Evolutionary conservation across 2,797 vertebrate species (phyloP).

Genomic region (Triplophysa bombifrons): DNA sequence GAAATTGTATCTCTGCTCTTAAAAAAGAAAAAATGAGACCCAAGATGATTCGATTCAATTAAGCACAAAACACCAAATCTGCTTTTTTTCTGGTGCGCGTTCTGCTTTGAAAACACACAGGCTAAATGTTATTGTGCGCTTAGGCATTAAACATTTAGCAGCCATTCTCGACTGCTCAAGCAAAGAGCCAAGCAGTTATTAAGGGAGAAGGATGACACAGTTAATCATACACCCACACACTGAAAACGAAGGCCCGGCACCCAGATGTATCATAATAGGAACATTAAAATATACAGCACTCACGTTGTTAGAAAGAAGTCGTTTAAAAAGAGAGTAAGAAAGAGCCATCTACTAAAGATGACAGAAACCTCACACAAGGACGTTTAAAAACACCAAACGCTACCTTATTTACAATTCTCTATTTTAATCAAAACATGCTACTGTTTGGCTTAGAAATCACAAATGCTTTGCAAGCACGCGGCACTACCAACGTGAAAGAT

Average conservation of each 20-base stretch:
- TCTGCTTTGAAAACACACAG: constrained; percentile 37
- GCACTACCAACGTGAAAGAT: background rate
- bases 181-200: constrained; percentile 53
- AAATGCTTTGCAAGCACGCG: background rate
- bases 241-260: constrained; percentile 39
- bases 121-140: constrained; percentile 48
- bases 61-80: background rate
- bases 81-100: background rate
- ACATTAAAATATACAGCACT: constrained; percentile 44
- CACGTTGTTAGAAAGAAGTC: constrained; percentile 12
- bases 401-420: constrained; percentile 22
- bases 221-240: constrained; percentile 49
- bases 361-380: constrained; percentile 20
- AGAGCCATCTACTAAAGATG: constrained; percentile 36
- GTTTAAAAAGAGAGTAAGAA: constrained; percentile 13
- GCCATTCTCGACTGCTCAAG: constrained; percentile 47
- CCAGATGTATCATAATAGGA: constrained; percentile 46
- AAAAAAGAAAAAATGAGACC: background rate
- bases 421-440: background rate
- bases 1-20: background rate
- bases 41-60: constrained; percentile 8
- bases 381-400: constrained; percentile 16
- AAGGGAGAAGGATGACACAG: constrained; percentile 47
- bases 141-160: constrained; percentile 55
- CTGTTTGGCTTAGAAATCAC: constrained; percentile 15